Base-by-base conservation (phyloP, 2,113 vertebrate genomes). In the Rhagologus leucostigma region DNA sequence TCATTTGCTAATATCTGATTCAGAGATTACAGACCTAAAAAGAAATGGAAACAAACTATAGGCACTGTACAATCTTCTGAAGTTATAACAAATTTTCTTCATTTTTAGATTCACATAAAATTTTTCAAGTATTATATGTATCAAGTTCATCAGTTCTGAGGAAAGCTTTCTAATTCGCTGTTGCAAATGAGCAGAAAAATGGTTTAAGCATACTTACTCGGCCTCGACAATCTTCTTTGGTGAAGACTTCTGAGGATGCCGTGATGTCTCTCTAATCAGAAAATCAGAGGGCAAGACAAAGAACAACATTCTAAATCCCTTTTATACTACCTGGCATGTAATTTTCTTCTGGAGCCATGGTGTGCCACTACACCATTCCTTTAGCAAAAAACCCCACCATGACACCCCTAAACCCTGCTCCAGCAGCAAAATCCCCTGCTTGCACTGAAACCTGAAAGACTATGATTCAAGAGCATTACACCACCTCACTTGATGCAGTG, bases 201-300 rank as follows among this genome's bases (percentile, higher is more conserved):
- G 15, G 65, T 81, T 50, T 52, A 63, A 75, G 64, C 79, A 33
- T 75, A 98, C 99, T 98, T 98, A 99, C 99, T 99, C 98, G 87
- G 97, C 95, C 80, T 97, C 84, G 8, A 96, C 39, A 81, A 87
- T 97, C 76, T 75, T 98, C 95, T 97, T 96, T 49, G 71, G 47
- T 44, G 98, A 97, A 73, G 96, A 97, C 35, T 79, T 71, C 74
- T 47, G 46, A 53, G 91, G 50, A 92, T 62, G 92, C 16, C 21
- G 12, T 2, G 73, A 73, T 13, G 79, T 20, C 46, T 90, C 70
- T n/a, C 98, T 98, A 92, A 74, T 27, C 8, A 88, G 41, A 89
- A 95, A 95, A 94, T 35, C 19, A 84, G 39, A 91, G 18, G 19
- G 39, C 56, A 80, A 94, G 71, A 89, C 84, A 69, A 33, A 81